Evolutionary conservation across 2,113 vertebrate genomes (phyloP).

Genomic region (Gadus chalcogrammus): DNA sequence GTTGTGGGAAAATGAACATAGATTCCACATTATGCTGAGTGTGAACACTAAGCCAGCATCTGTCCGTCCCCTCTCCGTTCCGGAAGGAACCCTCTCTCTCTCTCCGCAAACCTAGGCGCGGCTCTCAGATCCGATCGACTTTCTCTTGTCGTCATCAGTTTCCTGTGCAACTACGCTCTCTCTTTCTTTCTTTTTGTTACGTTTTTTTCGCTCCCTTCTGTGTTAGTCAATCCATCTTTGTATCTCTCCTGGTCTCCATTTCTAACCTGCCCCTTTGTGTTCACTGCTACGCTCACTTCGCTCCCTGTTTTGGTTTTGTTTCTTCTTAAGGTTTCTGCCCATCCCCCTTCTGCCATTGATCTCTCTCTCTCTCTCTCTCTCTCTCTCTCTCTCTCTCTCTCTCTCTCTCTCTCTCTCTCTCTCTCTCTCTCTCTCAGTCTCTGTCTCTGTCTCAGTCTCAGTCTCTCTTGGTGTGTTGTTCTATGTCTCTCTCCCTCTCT

Average conservation of each 20-base stretch:
- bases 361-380: not conserved
- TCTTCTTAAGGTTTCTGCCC: slow-evolving; percentile 11
- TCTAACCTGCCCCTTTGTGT: not conserved
- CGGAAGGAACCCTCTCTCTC: too few relatives aligned
- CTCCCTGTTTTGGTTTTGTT: slow-evolving; percentile 9
- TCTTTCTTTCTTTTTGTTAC: not conserved
- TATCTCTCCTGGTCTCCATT: not conserved
- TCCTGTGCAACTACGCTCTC: not conserved
- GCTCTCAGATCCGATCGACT: not conserved
- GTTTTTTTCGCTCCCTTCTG: too few relatives aligned
- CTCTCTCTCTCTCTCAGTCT: not conserved
- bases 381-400: slow-evolving; percentile 8
- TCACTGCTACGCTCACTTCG: too few relatives aligned
- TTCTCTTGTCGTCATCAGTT: not conserved
- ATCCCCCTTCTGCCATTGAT: slow-evolving; percentile 10
- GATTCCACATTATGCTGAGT: too few relatives aligned
- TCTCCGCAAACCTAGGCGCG: too few relatives aligned
- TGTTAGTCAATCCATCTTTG: not conserved
- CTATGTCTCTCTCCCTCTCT: not conserved
- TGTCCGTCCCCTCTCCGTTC: too few relatives aligned
- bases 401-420: not conserved
- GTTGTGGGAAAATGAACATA: too few relatives aligned
- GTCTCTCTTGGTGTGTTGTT: too few relatives aligned
- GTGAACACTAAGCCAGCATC: too few relatives aligned
- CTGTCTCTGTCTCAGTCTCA: slow-evolving; percentile 3